Evolutionary conservation across 2,888 invertebrate species (phyloP).

Genomic region (Troides oblongomaculatus): DNA sequence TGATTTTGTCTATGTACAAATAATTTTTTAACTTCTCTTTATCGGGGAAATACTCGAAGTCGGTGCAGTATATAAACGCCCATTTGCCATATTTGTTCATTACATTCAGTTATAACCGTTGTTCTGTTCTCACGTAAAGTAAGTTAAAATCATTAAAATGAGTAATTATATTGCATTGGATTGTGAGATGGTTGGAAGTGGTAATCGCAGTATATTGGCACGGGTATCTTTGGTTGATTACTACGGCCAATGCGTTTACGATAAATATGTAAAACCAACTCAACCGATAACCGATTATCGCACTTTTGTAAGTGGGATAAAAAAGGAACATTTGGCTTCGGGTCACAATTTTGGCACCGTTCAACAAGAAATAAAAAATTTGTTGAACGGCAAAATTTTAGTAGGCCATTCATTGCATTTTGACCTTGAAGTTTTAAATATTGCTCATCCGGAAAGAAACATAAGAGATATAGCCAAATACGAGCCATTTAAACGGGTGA

Average conservation of each 20-base stretch:
- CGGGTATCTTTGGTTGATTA: constrained; percentile 31
- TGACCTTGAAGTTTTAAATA: constrained; percentile 25
- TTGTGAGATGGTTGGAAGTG: constrained; percentile 32
- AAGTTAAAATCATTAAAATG: neutral
- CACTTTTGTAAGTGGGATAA: constrained; percentile 23
- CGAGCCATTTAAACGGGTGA: constrained; percentile 25
- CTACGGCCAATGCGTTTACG: constrained; percentile 12
- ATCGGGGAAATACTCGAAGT: too few species aligned
- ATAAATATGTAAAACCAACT: constrained; percentile 31
- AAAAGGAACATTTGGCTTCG: constrained; percentile 2
- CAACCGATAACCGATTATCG: constrained; percentile 28
- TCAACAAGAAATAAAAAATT: neutral
- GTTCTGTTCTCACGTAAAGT: too few species aligned
- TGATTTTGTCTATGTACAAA: neutral
- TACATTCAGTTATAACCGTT: too few species aligned
- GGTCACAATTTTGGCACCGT: neutral
- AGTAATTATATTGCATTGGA: constrained; percentile 22
- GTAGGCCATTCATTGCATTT: constrained; percentile 30
- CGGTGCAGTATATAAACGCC: neutral
- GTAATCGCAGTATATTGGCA: constrained; percentile 26
- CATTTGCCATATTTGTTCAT: too few species aligned
- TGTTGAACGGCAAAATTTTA: constrained; percentile 21
- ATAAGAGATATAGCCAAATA: constrained; percentile 29
- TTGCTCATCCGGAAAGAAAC: constrained; percentile 29
- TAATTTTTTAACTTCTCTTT: too few species aligned